Evolutionary conservation across 2,113 vertebrate species (phyloP), one percentile per base, ranked within the genome.

Genomic region (Corapipo altera): DNA sequence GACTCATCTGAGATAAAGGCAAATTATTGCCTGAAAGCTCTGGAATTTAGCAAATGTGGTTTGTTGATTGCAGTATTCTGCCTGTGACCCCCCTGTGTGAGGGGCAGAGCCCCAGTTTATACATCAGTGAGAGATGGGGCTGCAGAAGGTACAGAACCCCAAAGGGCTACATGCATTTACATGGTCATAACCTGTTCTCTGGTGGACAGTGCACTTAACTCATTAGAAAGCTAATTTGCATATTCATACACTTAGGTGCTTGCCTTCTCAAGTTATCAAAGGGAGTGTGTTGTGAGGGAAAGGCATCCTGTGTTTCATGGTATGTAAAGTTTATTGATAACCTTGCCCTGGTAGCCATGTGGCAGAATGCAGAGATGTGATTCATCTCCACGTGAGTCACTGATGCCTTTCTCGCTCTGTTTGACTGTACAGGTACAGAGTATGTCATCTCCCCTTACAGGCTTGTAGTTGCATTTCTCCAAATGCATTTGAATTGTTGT

Each of bases 81-180:
- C 18, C 23, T 35, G 32, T 1, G 1, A 85, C 10, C 1, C 12
- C 21, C 59, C 16, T 6, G 18, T 18, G 37, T 2, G 2, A 11
- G 6, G 41, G 18, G 15, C 58, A 59, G 26, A 20, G 13, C 57
- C 26, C 37, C 0, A 2, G 6, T 52, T 71, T 27, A 9, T 44
- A 13, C 0, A 1, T 41, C 11, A 33, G 44, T 1, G 0, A 91
- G 66, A 48, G 28, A 61, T 0, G 1, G 13, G 49, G 77, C 73
- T 77, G 69, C 55, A 75, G 77, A 61, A 82, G 39, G 43, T 14
- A 44, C 51, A 74, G 75, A 76, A 48, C 24, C 51, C 57, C n/a
- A 28, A 26, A 62, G 62, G 7, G 22, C 46, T 48, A 17, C 28
- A 6, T 1, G 26, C 23, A 11, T 80, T 64, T 80, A 49, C 62